Base-by-base conservation (phyloP, 2,888 invertebrate genomes). In the Drosophila anomelani region DNA sequence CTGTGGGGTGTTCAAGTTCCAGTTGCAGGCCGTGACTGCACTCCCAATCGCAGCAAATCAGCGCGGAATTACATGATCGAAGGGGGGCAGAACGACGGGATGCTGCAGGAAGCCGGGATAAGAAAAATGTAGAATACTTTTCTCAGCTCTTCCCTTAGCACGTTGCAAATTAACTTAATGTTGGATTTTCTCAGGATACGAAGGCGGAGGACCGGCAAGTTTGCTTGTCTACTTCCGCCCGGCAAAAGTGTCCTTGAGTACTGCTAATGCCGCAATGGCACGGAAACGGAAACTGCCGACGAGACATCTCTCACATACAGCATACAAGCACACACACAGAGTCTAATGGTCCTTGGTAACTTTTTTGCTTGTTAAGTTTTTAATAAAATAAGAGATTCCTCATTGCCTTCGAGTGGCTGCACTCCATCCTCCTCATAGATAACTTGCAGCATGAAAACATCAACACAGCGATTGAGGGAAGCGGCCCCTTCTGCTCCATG, bases 91-190 rank as follows among this genome's bases (percentile, higher is more conserved):
- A 49, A 32, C 9, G n/a, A 47, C 12, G 53, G 39, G 41, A 34
- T 32, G 51, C 49, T 20, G 34, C 20, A 32, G 49, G 23, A 58
- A 26, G 34, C 20, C 41, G 13, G 44, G 43, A 12, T n/a, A 9
- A 15, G 39, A 29, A 55, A 66, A 61, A 58, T 68, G 69, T 62
- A 63, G 60, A 29, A 39, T 49, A 43, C 47, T 57, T 74, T 78
- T 71, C 59, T 49, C 39, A n/a, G 59, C 36, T 63, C 38, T 47
- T 36, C 34, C 51, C 20, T 70, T 79, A 72, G 83, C 83, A 85
- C 84, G 88, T 83, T 85, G 86, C 81, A 84, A 84, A 84, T 84
- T 84, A 84, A 84, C 88, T 84, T 88, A 84, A 83, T 84, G 88
- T 70, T 70, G 75, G 72, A 80, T 82, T 75, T 72, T 77, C 63